Conservation (phyloP, 2,888 invertebrate genomes). For the Epirrita christyi region DNA sequence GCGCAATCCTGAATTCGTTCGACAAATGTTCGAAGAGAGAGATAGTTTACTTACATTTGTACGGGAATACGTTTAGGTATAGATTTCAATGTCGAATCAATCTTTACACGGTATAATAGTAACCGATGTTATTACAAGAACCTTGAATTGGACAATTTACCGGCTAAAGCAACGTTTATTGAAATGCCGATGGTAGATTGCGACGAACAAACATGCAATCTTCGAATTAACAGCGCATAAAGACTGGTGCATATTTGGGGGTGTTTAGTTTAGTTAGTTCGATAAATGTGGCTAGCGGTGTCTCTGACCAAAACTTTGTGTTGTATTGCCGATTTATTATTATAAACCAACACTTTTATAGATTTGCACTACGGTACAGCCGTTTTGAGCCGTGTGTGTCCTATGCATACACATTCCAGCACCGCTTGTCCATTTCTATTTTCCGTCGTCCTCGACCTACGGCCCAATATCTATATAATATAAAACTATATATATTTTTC, state of each 20-base stretch:
- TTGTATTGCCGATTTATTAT: too few relatives aligned
- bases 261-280: not conserved
- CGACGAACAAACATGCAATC: slow-evolving; percentile 24
- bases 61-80: not conserved
- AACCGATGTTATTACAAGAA: slow-evolving; percentile 4
- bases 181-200: slow-evolving; percentile 18
- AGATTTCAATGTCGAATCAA: slow-evolving; percentile 4
- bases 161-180: slow-evolving; percentile 13
- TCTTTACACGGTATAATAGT: not conserved
- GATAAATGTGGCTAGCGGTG: not conserved
- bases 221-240: slow-evolving; percentile 25
- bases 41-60: too few relatives aligned
- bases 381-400: too few relatives aligned
- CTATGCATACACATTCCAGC: too few relatives aligned
- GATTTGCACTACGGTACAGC: too few relatives aligned
- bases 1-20: too few relatives aligned
- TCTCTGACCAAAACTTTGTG: not conserved
- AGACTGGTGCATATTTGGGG: not conserved
- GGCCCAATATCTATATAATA: too few relatives aligned
- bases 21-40: too few relatives aligned
- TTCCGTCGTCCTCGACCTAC: too few relatives aligned
- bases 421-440: too few relatives aligned
- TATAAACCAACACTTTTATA: not conserved
- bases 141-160: slow-evolving; percentile 8
- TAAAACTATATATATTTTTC: too few relatives aligned